Conservation (phyloP, 2,888 invertebrate genomes). For the Leptopilina drosophilae region DNA sequence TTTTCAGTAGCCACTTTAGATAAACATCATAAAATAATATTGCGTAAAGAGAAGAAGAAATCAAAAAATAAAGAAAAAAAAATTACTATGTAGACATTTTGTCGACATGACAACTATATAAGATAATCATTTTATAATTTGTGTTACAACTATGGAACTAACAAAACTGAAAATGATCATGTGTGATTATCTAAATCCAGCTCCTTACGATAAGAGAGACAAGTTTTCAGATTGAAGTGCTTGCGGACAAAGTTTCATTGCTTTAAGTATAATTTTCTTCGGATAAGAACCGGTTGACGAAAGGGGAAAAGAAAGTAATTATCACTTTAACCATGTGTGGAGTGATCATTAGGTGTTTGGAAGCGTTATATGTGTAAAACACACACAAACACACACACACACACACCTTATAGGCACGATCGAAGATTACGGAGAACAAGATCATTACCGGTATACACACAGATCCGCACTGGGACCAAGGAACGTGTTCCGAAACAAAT, state of each 20-base stretch:
- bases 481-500: slow-evolving; percentile 61
- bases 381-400: too few relatives aligned
- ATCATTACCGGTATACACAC: slow-evolving; percentile 54
- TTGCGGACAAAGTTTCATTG: slow-evolving; percentile 13
- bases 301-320: slow-evolving; percentile 48
- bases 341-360: slow-evolving; percentile 58
- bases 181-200: slow-evolving; percentile 29
- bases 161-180: slow-evolving; percentile 14
- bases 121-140: background rate
- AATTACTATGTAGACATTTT: slow-evolving; percentile 4
- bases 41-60: background rate
- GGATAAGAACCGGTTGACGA: slow-evolving; percentile 38
- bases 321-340: slow-evolving; percentile 52
- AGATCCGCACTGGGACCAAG: slow-evolving; percentile 48
- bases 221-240: slow-evolving; percentile 5
- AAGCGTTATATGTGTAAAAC: background rate
- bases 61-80: background rate
- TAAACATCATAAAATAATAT: slow-evolving; percentile 4
- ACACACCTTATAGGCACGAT: slow-evolving; percentile 43
- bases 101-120: background rate
- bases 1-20: slow-evolving; percentile 9
- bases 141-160: slow-evolving; percentile 5
- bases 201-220: slow-evolving; percentile 30
- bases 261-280: background rate
- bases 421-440: slow-evolving; percentile 58